Percentiles rank a stretch among this genome's conserved stretches.
These are phyloP conservation scores for Drosophila macrospina DNA, from an alignment of 2,888 invertebrate species.

Conservation along the genomic window DNA sequence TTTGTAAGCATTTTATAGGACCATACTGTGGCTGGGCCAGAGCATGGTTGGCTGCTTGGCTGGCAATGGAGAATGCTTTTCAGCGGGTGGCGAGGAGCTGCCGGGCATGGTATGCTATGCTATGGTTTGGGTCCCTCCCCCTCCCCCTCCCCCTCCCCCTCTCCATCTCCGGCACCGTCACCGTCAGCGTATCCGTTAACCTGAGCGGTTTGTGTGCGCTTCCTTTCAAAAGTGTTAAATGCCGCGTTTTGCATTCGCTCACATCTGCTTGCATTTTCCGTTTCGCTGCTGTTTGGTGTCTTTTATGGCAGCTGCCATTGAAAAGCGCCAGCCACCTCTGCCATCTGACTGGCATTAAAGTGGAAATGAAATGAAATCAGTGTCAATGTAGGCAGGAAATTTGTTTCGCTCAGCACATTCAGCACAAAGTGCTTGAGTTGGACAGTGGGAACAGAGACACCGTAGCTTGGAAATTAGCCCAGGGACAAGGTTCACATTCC, in stretches of 20 bases:
- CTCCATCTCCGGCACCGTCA: no score
- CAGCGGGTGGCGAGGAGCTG: no score
- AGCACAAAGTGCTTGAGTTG: no score
- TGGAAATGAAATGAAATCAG: constrained; percentile 78
- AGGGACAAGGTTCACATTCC: constrained; percentile 25
- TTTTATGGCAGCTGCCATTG: constrained; percentile 70
- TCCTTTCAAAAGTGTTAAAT: constrained; percentile 77
- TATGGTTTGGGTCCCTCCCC: no score
- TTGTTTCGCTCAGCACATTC: constrained; percentile 48
- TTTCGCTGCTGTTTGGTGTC: constrained; percentile 38
- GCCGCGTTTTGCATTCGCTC: constrained; percentile 77
- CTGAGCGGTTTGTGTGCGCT: constrained; percentile 35
- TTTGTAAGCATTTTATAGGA: constrained; percentile 80
- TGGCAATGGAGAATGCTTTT: background rate
- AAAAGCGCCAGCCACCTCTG: constrained; percentile 35
- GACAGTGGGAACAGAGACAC: constrained; percentile 4
- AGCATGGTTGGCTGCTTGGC: constrained; percentile 39
- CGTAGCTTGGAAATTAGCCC: constrained; percentile 44
- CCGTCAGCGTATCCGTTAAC: no score
- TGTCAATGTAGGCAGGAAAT: constrained; percentile 77
- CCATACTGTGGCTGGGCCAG: constrained; percentile 58
- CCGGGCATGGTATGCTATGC: no score
- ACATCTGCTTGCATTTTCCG: constrained; percentile 55
- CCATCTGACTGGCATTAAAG: constrained; percentile 37
- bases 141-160: no score